Evolutionary conservation across 2,888 invertebrate genomes (phyloP), one percentile per base, ranked within the genome.

Genomic region (Tanypteryx hageni): DNA sequence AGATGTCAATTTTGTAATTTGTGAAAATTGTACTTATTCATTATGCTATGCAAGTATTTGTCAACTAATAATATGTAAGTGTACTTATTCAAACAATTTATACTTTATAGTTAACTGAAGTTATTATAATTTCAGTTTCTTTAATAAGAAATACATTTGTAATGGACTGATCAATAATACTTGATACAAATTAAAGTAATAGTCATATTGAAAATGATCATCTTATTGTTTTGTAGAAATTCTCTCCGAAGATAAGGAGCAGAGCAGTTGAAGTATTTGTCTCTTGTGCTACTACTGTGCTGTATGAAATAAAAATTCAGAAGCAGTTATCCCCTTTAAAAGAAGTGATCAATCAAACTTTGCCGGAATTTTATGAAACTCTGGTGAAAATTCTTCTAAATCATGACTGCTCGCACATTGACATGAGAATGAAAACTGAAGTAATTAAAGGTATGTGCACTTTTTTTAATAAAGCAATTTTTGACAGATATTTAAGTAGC

Each of bases 261-360:
- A 95, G 97, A 93, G 97, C 97, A 13, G 96, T 97, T 22, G 96
- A 96, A 94, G 97, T 97, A 64, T 96, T 97, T 56, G 96, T 96
- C 92, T 96, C 96, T 0, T 96, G 97, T 92, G 95, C 96, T 22
- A 95, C 95, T 92, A 94, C 96, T 96, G 96, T 92, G 95, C 95
- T 16, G 95, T 95, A 27, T 68, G 89, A 89, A 44, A 64, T 89
- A 0, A 64, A 64, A 68, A 11, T 89, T 8, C 64, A 89, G 16
- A 89, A 89, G 44, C 64, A 86, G 18, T 14, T 64, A 10, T 44
- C 68, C 44, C 89, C 89, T 92, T 96, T 96, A 92, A 96, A 96
- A 92, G 95, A 96, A 83, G 95, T 97, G 94, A 95, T 97, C 93
- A 96, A 96, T 93, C 97, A 97, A n/a, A 95, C 97, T n/a, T 94